phyloP scores from a whole-genome alignment of 64 coral and sea anemone species.

The Cladopsammia gracilis region DNA sequence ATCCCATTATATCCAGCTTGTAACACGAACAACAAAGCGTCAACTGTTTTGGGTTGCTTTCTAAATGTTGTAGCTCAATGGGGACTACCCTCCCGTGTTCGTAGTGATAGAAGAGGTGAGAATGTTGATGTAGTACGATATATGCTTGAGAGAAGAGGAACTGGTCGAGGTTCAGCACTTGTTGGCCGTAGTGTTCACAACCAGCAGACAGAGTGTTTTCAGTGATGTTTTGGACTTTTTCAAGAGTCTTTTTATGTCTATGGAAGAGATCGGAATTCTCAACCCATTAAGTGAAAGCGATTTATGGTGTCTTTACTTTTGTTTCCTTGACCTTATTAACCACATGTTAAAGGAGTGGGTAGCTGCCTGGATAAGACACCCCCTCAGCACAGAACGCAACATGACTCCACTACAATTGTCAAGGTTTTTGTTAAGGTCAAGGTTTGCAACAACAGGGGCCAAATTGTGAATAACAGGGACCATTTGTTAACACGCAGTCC shows the following conservation, averaged over 20 bases:
- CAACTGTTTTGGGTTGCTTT: slow-evolving; percentile 11
- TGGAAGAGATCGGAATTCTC: slow-evolving; percentile 63
- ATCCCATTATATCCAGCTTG: neutral
- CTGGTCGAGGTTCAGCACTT: slow-evolving; percentile 42
- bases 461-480: too few relatives aligned
- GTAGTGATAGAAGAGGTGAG: neutral
- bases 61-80: neutral
- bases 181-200: slow-evolving; percentile 70
- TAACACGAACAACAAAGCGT: slow-evolving; percentile 27
- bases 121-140: neutral
- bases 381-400: slow-evolving; percentile 39
- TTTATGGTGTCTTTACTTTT: slow-evolving; percentile 64
- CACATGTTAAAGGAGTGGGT: slow-evolving; percentile 38
- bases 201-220: slow-evolving; percentile 60
- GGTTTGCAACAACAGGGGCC: too few relatives aligned
- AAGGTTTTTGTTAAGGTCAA: too few relatives aligned
- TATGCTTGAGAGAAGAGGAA: slow-evolving; percentile 51
- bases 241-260: slow-evolving; percentile 43
- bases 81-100: slow-evolving; percentile 25
- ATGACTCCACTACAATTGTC: neutral
- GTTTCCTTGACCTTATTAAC: slow-evolving; percentile 46
- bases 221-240: slow-evolving; percentile 49
- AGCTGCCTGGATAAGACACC: slow-evolving; percentile 70
- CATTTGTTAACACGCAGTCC: too few relatives aligned
- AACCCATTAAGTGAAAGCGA: slow-evolving; percentile 40